Conservation (phyloP, 1,140 invertebrate species). For the Dufourea novaeangliae region DNA sequence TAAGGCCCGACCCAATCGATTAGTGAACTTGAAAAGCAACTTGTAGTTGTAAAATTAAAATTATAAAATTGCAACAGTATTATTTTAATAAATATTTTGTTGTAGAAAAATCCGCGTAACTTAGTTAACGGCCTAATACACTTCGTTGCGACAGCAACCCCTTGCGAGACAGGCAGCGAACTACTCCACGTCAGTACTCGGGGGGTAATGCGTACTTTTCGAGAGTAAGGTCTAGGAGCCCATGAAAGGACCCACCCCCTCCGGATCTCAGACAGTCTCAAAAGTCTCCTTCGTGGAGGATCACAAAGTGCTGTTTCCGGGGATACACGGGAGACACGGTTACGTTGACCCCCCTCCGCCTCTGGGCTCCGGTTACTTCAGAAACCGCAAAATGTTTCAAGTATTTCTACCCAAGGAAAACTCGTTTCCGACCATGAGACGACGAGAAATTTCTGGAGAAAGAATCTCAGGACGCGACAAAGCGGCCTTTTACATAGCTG, state of each 20-base stretch:
- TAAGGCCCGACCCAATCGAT: too few species aligned
- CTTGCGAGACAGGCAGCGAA: background rate
- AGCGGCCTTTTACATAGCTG: background rate
- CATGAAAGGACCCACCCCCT: constrained; percentile 37
- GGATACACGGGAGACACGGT: constrained; percentile 8
- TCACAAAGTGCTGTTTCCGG: constrained; percentile 18
- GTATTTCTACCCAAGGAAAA: background rate
- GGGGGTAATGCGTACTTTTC: constrained; percentile 46
- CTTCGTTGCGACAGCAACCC: background rate
- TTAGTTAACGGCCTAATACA: too few species aligned
- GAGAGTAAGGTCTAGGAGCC: constrained; percentile 23
- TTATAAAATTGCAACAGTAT: too few species aligned
- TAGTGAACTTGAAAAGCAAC: too few species aligned
- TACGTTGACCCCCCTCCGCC: background rate
- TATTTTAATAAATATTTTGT: too few species aligned
- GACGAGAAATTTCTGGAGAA: background rate
- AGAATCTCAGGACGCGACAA: background rate
- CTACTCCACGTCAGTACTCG: constrained; percentile 18
- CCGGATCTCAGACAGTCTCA: constrained; percentile 52
- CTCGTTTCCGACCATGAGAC: background rate
- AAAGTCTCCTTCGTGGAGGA: constrained; percentile 50
- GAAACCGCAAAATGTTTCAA: background rate
- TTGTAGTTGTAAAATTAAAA: too few species aligned
- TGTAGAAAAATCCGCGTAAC: too few species aligned
- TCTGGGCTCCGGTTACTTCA: too few species aligned